phyloP scores from a whole-genome alignment of 2,888 invertebrate genomes.

The Microchrysa polita region DNA sequence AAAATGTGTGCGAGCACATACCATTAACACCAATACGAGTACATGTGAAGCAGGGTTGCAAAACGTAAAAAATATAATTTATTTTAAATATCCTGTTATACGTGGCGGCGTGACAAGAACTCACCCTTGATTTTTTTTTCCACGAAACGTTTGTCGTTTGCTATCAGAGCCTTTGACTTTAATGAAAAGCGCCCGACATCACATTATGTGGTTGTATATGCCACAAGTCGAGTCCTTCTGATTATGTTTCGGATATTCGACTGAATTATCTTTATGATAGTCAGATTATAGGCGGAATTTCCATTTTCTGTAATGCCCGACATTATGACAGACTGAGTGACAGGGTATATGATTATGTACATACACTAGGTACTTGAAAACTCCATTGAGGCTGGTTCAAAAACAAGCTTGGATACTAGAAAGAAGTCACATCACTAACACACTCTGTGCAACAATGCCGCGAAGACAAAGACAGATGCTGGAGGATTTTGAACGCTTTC shows the following conservation, averaged over 20 bases:
- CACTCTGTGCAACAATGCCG: too few relatives aligned
- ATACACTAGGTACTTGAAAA: too few relatives aligned
- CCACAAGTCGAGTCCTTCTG: constrained; percentile 22
- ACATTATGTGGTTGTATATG: constrained; percentile 25
- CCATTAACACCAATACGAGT: constrained; percentile 7
- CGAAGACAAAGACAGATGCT: too few relatives aligned
- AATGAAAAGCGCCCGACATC: background rate
- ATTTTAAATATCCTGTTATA: constrained; percentile 19
- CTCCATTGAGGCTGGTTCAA: too few relatives aligned
- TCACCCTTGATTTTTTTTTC: background rate
- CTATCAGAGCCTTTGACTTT: background rate
- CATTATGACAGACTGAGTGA: background rate
- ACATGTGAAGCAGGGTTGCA: background rate
- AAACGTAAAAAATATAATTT: constrained; percentile 24
- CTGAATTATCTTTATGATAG: constrained; percentile 1
- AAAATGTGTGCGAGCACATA: constrained; percentile 1
- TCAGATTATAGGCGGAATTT: constrained; percentile 15
- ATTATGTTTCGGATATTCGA: constrained; percentile 5
- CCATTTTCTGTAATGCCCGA: background rate
- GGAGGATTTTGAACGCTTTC: too few relatives aligned
- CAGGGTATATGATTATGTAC: too few relatives aligned
- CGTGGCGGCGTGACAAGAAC: constrained; percentile 2
- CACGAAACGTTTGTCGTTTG: constrained; percentile 22
- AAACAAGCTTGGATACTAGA: too few relatives aligned
- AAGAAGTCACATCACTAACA: too few relatives aligned